Evolutionary conservation across 92 coral and sea anemone species (phyloP), one percentile per base, ranked within the genome.

Genomic region (Siderastrea siderea): DNA sequence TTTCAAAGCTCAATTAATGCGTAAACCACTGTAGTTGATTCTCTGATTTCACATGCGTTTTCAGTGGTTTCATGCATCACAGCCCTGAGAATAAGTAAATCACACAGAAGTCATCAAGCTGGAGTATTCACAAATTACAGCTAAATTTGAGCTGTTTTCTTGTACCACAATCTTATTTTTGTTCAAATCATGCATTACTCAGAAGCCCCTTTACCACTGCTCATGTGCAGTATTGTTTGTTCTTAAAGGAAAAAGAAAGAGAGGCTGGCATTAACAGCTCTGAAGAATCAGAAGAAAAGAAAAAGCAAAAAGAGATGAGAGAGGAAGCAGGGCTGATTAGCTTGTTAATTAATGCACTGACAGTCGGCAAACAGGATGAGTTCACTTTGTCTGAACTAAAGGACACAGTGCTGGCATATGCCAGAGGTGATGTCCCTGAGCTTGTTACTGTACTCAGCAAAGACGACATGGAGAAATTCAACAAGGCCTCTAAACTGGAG

Each of bases 351-450:
- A 92, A 93, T 53, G 93, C 92, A 63, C 79, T 94, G 82, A 82
- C 95, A 7, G 89, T 94, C 16, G 97, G 94, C 10, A 67, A 75
- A 19, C 87, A 92, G 52, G 92, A 94, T 47, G 95, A 94, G 51
- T 79, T 94, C 57, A 86, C 94, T 2, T 65, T 93, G 51, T 47
- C 63, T 48, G 97, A 94, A 85, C 70, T 94, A 15, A 82, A 86
- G 82, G 95, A 90, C 83, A 92, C 97, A 2, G 92, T 93, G 45
- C 79, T 92, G 97, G 91, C 92, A 45, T 94, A 94, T 87, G 91
- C 93, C 52, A 92, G 87, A 77, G 95, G 97, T 2, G 97, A 90
- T 1, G 92, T 94, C 9, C 95, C 97, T 2, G 94, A 92, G 76
- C 85, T 94, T 75, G 94, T 92, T 51, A 87, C 86, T 16, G 86